Evolutionary conservation across 2,888 invertebrate genomes (phyloP).

Genomic region (Protodeltote pygarga): DNA sequence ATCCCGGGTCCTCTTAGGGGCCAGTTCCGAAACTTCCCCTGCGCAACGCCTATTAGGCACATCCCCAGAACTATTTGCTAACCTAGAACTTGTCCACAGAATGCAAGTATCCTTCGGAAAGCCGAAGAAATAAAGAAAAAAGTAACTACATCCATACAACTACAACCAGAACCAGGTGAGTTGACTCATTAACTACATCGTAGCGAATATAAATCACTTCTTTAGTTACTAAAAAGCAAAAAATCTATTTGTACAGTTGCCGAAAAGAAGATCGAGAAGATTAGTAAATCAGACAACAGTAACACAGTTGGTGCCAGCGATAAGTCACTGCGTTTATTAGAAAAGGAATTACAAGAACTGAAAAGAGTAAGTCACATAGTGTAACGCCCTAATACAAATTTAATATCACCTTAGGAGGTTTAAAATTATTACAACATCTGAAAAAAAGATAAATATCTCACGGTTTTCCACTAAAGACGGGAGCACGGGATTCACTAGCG

Average conservation of each 20-base stretch:
- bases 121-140: constrained; percentile 71
- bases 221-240: neutral
- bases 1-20: too few relatives aligned
- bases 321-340: constrained; percentile 81
- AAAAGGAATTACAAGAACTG: constrained; percentile 87
- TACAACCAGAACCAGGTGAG: constrained; percentile 34
- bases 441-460: too few relatives aligned
- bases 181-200: constrained; percentile 2
- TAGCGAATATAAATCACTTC: neutral
- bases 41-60: too few relatives aligned
- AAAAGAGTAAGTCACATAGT: constrained; percentile 75
- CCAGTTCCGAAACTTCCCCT: too few relatives aligned
- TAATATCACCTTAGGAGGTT: too few relatives aligned
- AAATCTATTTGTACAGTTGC: constrained; percentile 34
- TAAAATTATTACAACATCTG: too few relatives aligned
- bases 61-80: too few relatives aligned
- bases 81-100: too few relatives aligned
- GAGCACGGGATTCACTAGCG: too few relatives aligned
- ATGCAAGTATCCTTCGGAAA: constrained; percentile 63
- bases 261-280: constrained; percentile 62
- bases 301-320: constrained; percentile 70
- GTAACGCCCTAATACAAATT: neutral
- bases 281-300: constrained; percentile 59
- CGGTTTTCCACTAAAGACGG: too few relatives aligned
- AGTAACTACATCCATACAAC: constrained; percentile 44